Percentiles rank a stretch among this genome's conserved stretches.
These are phyloP conservation scores for Melanotaenia maccullochi DNA, from an alignment of 2,797 vertebrate genomes.

Conservation along the genomic window DNA sequence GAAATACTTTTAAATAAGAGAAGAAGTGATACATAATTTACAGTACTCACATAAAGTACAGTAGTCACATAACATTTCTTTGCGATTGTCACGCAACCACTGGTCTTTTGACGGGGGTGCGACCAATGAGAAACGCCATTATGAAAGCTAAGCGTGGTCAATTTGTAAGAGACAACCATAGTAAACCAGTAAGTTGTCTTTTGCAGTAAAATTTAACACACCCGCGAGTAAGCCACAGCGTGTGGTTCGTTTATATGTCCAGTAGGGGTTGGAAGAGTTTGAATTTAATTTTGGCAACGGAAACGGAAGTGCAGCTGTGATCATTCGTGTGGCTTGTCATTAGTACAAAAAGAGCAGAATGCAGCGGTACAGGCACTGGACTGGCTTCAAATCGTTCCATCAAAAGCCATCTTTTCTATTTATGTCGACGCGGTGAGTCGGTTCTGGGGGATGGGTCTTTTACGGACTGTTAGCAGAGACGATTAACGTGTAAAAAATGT, in stretches of 20 bases:
- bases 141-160: conserved; percentile 20
- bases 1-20: neutral
- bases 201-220: conserved; percentile 25
- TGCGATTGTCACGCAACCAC: conserved; percentile 50
- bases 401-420: conserved; percentile 7
- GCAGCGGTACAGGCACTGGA: conserved; percentile 68
- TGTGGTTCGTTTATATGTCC: fast-evolving
- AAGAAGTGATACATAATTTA: neutral
- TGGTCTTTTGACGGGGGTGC: conserved; percentile 49
- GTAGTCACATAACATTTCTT: conserved; percentile 13
- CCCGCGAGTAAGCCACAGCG: neutral
- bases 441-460: conserved; percentile 64
- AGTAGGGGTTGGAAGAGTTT: neutral
- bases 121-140: conserved; percentile 47
- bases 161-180: neutral
- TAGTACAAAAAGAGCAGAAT: conserved; percentile 51
- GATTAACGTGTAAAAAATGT: conserved; percentile 80
- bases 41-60: neutral
- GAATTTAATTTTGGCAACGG: conserved; percentile 42
- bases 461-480: conserved; percentile 28
- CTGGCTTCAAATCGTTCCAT: conserved; percentile 34
- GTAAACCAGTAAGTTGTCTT: neutral
- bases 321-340: fast-evolving
- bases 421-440: conserved; percentile 31
- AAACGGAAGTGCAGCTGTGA: conserved; percentile 23